Percentiles rank a stretch among this genome's conserved stretches.
phyloP scores from a whole-genome alignment of 2,113 vertebrate genomes.

The Passer montanus region DNA sequence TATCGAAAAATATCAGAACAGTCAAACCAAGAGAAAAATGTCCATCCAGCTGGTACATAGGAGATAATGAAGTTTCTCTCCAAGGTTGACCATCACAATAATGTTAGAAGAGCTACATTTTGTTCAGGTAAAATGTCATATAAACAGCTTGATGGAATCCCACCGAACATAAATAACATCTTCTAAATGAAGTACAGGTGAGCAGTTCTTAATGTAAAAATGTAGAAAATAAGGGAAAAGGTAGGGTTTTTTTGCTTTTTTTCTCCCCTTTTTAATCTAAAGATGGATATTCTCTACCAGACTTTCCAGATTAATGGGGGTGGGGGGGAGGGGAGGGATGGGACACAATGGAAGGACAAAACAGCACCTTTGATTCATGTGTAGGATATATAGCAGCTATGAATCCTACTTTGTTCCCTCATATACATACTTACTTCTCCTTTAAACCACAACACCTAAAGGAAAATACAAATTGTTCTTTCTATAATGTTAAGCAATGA shows the following conservation, averaged over 20 bases:
- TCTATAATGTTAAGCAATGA: neutral
- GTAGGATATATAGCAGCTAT: neutral
- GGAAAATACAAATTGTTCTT: neutral
- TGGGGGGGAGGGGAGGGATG: fast-evolving
- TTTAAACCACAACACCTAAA: neutral
- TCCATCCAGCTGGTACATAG: neutral
- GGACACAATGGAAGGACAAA: neutral
- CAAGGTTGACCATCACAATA: neutral
- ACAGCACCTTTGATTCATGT: neutral
- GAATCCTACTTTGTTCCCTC: neutral
- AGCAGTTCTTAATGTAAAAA: neutral
- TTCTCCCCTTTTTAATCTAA: too few relatives aligned
- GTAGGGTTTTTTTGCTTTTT: too few relatives aligned
- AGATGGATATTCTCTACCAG: neutral
- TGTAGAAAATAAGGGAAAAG: neutral
- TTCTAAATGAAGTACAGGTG: neutral
- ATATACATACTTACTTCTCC: neutral
- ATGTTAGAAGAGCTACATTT: neutral
- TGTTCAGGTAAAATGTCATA: slow-evolving; percentile 4
- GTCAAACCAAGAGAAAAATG: slow-evolving; percentile 28
- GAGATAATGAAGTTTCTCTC: slow-evolving; percentile 2
- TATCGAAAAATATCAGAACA: slow-evolving; percentile 8
- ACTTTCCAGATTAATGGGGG: neutral
- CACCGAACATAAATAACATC: neutral
- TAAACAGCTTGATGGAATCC: neutral